These are phyloP conservation scores for Nematolebias whitei DNA, from an alignment of 2,113 vertebrate genomes.

Conservation along the genomic window DNA sequence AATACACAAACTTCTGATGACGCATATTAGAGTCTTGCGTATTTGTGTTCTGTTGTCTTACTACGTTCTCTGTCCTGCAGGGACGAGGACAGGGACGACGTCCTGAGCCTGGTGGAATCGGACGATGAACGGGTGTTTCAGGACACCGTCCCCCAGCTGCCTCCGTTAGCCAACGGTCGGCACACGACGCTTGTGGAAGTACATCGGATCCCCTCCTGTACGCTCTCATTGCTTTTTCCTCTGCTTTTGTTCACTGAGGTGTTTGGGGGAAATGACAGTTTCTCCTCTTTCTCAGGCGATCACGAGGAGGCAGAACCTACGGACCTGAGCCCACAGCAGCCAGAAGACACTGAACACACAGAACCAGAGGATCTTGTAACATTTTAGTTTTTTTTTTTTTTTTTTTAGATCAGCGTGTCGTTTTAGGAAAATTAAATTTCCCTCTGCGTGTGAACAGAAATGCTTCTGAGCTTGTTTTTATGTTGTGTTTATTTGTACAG, in stretches of 20 bases:
- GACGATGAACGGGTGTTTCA: slow-evolving; percentile 83
- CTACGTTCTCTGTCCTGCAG: slow-evolving; percentile 36
- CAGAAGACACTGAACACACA: slow-evolving; percentile 28
- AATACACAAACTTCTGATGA: no score
- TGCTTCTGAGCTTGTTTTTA: slow-evolving; percentile 16
- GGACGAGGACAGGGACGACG: slow-evolving; percentile 72
- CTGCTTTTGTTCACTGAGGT: no score
- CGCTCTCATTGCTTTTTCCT: background rate
- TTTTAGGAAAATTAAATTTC: slow-evolving; percentile 10
- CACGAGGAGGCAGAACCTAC: slow-evolving; percentile 48
- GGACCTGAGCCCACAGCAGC: slow-evolving; percentile 37
- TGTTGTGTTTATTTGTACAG: background rate
- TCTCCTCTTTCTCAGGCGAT: slow-evolving; percentile 40
- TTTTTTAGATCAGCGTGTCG: background rate
- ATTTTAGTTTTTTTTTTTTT: slow-evolving; percentile 40
- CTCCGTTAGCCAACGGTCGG: slow-evolving; percentile 64
- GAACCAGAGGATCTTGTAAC: slow-evolving; percentile 55
- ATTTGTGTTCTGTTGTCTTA: no score
- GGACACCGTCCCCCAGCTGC: slow-evolving; percentile 67
- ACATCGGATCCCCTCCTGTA: slow-evolving; percentile 76
- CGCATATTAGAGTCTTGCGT: no score
- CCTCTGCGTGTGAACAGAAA: slow-evolving; percentile 62
- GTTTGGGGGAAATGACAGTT: background rate
- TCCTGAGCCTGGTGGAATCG: slow-evolving; percentile 90
- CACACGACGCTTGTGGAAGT: slow-evolving; percentile 77